phyloP scores from a whole-genome alignment of 2,113 vertebrate genomes.

The Syrmaticus mikado region DNA sequence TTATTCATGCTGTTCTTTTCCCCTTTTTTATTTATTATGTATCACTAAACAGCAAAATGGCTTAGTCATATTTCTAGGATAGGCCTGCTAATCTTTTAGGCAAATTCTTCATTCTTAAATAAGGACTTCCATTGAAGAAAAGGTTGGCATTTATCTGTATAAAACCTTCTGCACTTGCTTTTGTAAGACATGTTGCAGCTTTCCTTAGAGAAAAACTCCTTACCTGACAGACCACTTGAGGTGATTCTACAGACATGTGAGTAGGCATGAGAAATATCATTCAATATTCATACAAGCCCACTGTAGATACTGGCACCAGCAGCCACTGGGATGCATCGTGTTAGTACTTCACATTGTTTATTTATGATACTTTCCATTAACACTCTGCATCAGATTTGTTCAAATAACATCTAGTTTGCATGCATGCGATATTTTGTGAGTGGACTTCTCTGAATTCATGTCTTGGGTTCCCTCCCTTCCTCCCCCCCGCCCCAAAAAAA shows the following conservation, averaged over 20 bases:
- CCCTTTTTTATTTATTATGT: neutral
- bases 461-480: neutral
- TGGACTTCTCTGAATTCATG: neutral
- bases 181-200: neutral
- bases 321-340: neutral
- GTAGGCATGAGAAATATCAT: neutral
- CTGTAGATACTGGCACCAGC: neutral
- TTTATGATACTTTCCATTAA: neutral
- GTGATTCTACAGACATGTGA: neutral
- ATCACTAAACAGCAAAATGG: neutral
- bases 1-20: neutral
- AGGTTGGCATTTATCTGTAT: neutral
- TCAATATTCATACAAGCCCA: neutral
- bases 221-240: neutral
- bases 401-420: neutral
- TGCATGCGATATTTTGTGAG: neutral
- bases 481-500: neutral
- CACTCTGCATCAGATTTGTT: neutral
- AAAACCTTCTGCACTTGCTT: neutral
- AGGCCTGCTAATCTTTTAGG: neutral
- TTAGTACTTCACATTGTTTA: neutral
- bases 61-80: neutral
- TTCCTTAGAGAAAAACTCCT: neutral
- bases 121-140: neutral
- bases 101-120: neutral